Base-by-base conservation (phyloP, 2,113 vertebrate genomes). In the Thamnaconus septentrionalis region DNA sequence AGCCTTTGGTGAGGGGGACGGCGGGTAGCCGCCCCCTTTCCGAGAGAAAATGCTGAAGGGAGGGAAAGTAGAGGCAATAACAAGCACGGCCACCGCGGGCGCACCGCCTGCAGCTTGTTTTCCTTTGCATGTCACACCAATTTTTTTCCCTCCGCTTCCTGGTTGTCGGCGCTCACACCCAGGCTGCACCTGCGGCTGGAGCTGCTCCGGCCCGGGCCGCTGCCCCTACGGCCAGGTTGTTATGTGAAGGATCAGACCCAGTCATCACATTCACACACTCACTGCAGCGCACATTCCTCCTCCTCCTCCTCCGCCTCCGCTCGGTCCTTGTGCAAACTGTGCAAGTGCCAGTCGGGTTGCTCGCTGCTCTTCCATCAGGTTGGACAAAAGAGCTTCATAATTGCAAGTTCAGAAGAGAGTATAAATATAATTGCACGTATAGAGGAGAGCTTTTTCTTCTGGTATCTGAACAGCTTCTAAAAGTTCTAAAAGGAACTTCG, bases 121-220 rank as follows among this genome's bases (percentile, higher is more conserved):
- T 86, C 68, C 67, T 91, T 84, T 73, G 48, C 70, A 52, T 79
- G 82, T 81, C 78, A 88, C 79, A 40, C 81, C 81, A 87, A 82
- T 88, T 61, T 48, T 4, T n/a, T 5, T 1, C 48, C 48, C 48
- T n/a, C 48, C 47, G 8, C 47, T 52, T 43, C 5, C 41, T 49
- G 51, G 59, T 42, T 40, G 42, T 42, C 82, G 81, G 69, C 77
- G 82, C 84, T 84, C 78, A 88, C 89, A 87, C 83, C 74, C 75
- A 84, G 86, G 88, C 93, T 93, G 93, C 94, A 96, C 94, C 93
- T 95, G 93, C 87, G 87, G 55, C 51, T 46, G 80, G 67, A 88
- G 86, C 84, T 85, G 90, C 79, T 89, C 88, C 59, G 69, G 46
- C 82, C 89, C 83, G 66, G 66, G 71, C 59, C 61, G 59, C 78